Conservation (phyloP, 2,888 invertebrate species). For the Xylophagus ater region DNA sequence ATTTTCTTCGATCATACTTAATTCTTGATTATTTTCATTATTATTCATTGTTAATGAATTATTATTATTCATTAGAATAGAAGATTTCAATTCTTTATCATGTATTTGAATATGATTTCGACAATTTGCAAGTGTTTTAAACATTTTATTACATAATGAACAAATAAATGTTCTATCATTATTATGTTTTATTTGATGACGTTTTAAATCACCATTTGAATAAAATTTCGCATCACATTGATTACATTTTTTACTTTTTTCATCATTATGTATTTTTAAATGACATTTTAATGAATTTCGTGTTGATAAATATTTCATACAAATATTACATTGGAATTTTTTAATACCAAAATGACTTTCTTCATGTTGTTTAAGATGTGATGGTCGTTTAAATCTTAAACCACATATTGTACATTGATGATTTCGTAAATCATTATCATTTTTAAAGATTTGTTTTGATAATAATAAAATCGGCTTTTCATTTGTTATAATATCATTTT, state of each 20-base stretch:
- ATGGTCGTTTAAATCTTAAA: slow-evolving; percentile 16
- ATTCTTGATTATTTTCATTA: too few relatives aligned
- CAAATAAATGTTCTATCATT: slow-evolving; percentile 17
- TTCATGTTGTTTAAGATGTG: slow-evolving; percentile 20
- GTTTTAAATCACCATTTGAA: slow-evolving; percentile 16
- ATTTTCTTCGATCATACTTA: too few relatives aligned
- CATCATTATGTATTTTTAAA: slow-evolving; percentile 17
- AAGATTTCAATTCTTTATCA: slow-evolving; percentile 11
- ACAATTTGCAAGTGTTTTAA: slow-evolving; percentile 18
- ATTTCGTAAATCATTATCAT: slow-evolving; percentile 6
- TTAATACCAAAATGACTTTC: slow-evolving; percentile 18
- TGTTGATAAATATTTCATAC: slow-evolving; percentile 18
- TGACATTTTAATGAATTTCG: slow-evolving; percentile 17
- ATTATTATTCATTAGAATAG: too few relatives aligned
- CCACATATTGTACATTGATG: slow-evolving; percentile 20
- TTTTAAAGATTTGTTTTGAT: too few relatives aligned
- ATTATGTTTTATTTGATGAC: slow-evolving; percentile 19
- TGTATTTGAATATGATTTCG: slow-evolving; percentile 18
- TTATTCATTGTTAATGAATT: background rate
- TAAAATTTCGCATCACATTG: slow-evolving; percentile 18
- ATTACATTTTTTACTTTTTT: slow-evolving; percentile 17
- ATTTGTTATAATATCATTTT: too few relatives aligned
- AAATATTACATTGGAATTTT: slow-evolving; percentile 21
- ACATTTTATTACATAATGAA: slow-evolving; percentile 18
- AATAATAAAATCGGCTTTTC: too few relatives aligned